Evolutionary conservation across 2,888 invertebrate species (phyloP), one percentile per base, ranked within the genome.

Genomic region (Pammene aurita): DNA sequence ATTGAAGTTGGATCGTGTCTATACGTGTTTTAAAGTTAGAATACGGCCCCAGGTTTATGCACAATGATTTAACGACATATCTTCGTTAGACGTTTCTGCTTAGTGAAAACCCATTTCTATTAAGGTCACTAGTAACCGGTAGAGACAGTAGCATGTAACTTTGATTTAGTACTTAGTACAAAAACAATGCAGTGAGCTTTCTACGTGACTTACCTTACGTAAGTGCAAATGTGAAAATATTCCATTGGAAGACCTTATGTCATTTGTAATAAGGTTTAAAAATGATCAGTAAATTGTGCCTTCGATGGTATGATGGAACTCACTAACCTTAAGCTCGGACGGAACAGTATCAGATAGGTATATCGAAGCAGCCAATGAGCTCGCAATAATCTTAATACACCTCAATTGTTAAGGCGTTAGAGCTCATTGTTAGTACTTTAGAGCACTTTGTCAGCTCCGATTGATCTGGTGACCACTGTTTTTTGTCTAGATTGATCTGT

Each of bases 141-240:
- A 41, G 44, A 26, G 9, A 38, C 38, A n/a, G 42, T 44, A 58
- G 44, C 44, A 44, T 44, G 26, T 10, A 50, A 58, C 58, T 46
- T 44, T 16, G 34, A 54, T 54, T 54, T 34, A 60, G 60, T 60
- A 26, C 42, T 57, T 46, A 46, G 46, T 16, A 57, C 16, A 18
- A 48, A 35, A 48, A 60, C 60, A 60, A 60, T 60, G 46, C 34
- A 26, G 14, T 10, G 35, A 60, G 72, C 76, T 77, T 76, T 78
- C 78, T 74, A 75, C 72, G 71, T 73, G 75, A 74, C 69, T 72
- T 70, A 73, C 18, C 66, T 75, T 77, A 73, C 72, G 72, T 74
- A 74, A 74, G 46, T 58, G 14, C 38, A 48, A 16, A 16, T 9
- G 16, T 48, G 48, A 48, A 48, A 48, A 48, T n/a, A n/a, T n/a